phyloP scores from a whole-genome alignment of 2,113 vertebrate genomes.

The Apeltes quadracus region DNA sequence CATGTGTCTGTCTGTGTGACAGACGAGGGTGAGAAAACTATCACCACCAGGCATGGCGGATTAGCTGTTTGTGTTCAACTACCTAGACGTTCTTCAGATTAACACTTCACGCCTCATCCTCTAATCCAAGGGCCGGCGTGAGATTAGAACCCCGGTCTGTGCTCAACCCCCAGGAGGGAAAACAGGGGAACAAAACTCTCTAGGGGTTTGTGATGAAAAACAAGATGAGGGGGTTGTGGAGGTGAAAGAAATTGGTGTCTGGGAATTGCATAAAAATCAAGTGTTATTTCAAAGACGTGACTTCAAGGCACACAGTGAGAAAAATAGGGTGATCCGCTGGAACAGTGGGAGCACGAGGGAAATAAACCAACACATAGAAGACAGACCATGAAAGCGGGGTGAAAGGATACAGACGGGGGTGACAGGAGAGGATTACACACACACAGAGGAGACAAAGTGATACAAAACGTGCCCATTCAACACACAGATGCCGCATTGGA shows the following conservation, averaged over 20 bases:
- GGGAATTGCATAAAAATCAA: neutral
- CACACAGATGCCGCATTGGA: conserved; percentile 14
- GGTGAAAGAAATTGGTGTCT: neutral
- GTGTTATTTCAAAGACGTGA: neutral
- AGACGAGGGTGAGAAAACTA: conserved; percentile 34
- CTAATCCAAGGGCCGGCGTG: conserved; percentile 50
- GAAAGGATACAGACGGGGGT: neutral
- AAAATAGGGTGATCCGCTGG: neutral
- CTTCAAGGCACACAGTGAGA: neutral
- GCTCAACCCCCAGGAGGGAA: neutral
- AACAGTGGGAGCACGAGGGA: neutral
- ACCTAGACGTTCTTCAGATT: conserved; percentile 67
- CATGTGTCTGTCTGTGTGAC: conserved; percentile 20
- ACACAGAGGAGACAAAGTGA: conserved; percentile 18
- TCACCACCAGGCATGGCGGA: conserved; percentile 35
- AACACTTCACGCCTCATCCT: conserved; percentile 53
- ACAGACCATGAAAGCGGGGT: neutral
- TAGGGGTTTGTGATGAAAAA: neutral
- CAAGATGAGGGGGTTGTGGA: neutral
- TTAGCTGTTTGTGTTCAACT: conserved; percentile 54
- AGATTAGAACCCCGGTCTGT: conserved; percentile 51
- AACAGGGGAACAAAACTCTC: neutral
- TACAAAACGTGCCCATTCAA: conserved; percentile 43
- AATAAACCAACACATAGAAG: neutral
- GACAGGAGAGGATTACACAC: conserved; percentile 3